These are phyloP conservation scores for Drosophila funebris DNA, from an alignment of 1,140 invertebrate species.

Conservation along the genomic window DNA sequence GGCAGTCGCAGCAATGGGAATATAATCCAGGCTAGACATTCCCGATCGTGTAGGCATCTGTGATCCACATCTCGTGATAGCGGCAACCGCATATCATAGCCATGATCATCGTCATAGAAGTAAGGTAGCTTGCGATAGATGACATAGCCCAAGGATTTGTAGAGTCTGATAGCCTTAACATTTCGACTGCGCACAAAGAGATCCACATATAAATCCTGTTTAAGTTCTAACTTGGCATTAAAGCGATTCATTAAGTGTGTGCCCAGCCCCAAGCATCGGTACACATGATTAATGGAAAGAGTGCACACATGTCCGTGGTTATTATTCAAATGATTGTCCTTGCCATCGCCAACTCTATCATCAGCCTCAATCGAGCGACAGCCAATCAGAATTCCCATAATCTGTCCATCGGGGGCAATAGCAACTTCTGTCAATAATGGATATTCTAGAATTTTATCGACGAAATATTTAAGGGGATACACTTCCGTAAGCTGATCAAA, in stretches of 20 bases:
- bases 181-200: constrained; percentile 49
- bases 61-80: constrained; percentile 26
- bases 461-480: constrained; percentile 18
- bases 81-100: constrained; percentile 57
- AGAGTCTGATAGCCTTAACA: constrained; percentile 29
- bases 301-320: constrained; percentile 47
- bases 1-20: constrained; percentile 5
- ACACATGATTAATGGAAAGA: constrained; percentile 37
- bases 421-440: constrained; percentile 30
- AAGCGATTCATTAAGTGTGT: constrained; percentile 24
- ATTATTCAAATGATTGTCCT: not conserved
- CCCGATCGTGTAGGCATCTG: constrained; percentile 4
- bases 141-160: constrained; percentile 40
- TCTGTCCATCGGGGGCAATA: constrained; percentile 26
- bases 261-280: constrained; percentile 46
- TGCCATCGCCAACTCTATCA: not conserved
- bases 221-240: not conserved
- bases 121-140: constrained; percentile 26
- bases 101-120: constrained; percentile 45
- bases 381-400: constrained; percentile 40
- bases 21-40: not conserved
- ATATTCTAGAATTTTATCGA: constrained; percentile 26
- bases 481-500: constrained; percentile 46
- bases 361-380: not conserved
- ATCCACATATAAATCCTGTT: constrained; percentile 29